Evolutionary conservation across 1,140 invertebrate genomes (phyloP), one percentile per base, ranked within the genome.

Genomic region (Bombus sibiricus): DNA sequence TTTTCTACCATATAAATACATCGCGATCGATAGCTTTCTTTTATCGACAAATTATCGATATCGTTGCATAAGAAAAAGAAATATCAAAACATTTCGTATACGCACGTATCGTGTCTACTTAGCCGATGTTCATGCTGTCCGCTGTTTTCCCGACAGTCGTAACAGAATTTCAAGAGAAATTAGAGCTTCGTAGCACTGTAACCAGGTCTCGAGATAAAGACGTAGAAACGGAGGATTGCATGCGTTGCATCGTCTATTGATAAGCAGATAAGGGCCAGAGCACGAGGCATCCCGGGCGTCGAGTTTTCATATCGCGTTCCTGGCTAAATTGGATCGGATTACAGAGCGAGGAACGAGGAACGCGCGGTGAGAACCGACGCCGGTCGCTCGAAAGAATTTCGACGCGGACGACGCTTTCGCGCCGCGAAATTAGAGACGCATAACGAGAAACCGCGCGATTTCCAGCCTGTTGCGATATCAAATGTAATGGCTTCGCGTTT

Each of bases 271-370:
- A 86, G 75, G 66, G 59, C 15, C 66, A 73, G 43, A 69, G 25
- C 34, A 57, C 28, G 39, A 75, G 69, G 75, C 69, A 86, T 86
- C 86, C 64, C 75, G 4, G 59, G 74, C 79, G 79, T 88, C 87
- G 81, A 82, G 88, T 89, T 88, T 89, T 89, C 83, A 43, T 86
- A 83, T 88, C 87, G n/a, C 83, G 68, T 89, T 73, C 41, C 75
- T 53, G 22, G 64, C 28, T 71, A 81, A 71, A 74, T 57, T 72
- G 64, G 80, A 85, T 89, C 83, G 64, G 79, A 79, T 89, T 89
- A 88, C 87, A 25, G 32, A 18, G 64, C 39, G 41, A 34, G 64
- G 41, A 81, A 86, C 80, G 87, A 34, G 72, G 68, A 81, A 88
- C 80, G 87, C 53, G 81, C 53, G 75, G 66, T 88, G 88, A 78